Base-by-base conservation (phyloP, 2,888 invertebrate species). In the Leptura quadrifasciata region DNA sequence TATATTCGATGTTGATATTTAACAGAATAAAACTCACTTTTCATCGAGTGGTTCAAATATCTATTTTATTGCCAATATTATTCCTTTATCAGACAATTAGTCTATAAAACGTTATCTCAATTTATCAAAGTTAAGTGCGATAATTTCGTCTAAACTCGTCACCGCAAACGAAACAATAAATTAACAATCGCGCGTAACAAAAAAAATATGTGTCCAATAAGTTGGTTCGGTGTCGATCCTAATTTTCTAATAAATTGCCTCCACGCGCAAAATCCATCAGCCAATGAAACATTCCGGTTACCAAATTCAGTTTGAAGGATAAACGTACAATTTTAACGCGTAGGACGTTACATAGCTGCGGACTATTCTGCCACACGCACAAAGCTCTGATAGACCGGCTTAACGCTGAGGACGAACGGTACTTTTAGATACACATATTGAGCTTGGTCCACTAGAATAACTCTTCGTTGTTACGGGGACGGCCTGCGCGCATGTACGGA, bases 401-500 rank as follows among this genome's bases (percentile, higher is more conserved):
- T 1, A 17, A 0, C 4, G 8, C 1, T 58, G 69, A n/a, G 8
- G n/a, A 39, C 12, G 21, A 58, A 12, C 15, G n/a, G 58, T 20
- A 18, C 35, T 9, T 35, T 58, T 24, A 10, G 15, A 4, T 21
- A 8, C n/a, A 6, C 57, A n/a, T 24, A 10, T 39, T 69, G 18
- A 17, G 69, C 63, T 72, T 72, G 73, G 73, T 65, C 73, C 24
- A 57, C 73, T 73, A 24, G 72, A 63, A 54, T 47, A 54, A 54
- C 61, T 54, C 61, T 67, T 55, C 63, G 72, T 47, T 65, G 73
- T 55, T 55, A 57, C 58, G 18, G 15, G 18, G 61, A 52, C 58
- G 68, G 72, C 64, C 61, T 79, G 70, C 77, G 86, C 87, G 87
- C 87, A 85, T 86, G 86, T 79, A 86, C 87, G 87, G 87, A 86